phyloP scores from a whole-genome alignment of 2,888 invertebrate species.

The Agrochola macilenta region DNA sequence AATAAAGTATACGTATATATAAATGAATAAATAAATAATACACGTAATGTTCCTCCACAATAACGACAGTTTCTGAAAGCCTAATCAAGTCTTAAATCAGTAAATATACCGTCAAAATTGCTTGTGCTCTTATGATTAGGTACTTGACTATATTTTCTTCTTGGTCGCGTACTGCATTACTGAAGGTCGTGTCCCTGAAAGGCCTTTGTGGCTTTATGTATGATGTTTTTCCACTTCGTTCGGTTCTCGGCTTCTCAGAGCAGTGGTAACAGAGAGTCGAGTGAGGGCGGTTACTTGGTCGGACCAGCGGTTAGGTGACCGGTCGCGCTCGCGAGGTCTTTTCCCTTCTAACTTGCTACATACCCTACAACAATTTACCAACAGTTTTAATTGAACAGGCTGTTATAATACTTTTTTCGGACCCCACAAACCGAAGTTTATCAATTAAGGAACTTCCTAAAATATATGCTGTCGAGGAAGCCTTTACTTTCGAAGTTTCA shows the following conservation, averaged over 20 bases:
- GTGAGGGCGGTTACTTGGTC: not conserved
- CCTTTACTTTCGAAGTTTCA: constrained; percentile 69
- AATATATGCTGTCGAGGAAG: constrained; percentile 31
- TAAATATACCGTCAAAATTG: not conserved
- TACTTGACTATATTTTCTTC: not conserved
- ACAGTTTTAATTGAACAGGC: not conserved
- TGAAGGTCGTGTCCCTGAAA: not conserved
- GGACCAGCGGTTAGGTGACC: too few relatives aligned
- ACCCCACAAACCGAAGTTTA: not conserved
- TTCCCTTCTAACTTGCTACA: not conserved
- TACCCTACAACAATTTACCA: not conserved
- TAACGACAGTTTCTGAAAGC: not conserved
- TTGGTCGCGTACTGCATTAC: not conserved
- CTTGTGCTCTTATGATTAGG: not conserved
- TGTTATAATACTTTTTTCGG: not conserved
- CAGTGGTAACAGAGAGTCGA: not conserved
- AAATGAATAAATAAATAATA: too few relatives aligned
- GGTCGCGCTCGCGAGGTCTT: not conserved
- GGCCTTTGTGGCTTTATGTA: not conserved
- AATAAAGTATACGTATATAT: too few relatives aligned
- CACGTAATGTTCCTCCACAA: not conserved
- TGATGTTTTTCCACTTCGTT: not conserved
- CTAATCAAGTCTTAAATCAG: not conserved
- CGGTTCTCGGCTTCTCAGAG: not conserved
- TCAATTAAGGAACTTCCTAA: constrained; percentile 3